Conservation (phyloP, 2,797 vertebrate species). For the Bufotes viridis region DNA sequence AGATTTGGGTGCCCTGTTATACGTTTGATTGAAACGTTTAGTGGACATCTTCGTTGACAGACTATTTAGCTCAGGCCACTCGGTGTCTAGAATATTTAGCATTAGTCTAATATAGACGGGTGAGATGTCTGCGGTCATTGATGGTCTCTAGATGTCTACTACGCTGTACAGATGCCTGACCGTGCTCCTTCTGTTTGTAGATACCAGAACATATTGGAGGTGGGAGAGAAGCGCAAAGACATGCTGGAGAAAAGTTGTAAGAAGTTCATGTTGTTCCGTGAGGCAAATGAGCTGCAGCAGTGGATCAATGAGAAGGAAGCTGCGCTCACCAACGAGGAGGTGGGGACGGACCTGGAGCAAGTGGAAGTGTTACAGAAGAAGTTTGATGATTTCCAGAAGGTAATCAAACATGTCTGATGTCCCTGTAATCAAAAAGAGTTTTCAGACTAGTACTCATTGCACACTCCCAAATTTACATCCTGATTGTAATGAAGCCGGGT, state of each 20-base stretch:
- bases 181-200: slow-evolving; percentile 68
- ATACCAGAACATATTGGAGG: slow-evolving; percentile 89
- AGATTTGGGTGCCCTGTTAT: no score
- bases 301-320: slow-evolving; percentile 98
- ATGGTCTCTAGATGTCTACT: background rate
- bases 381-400: slow-evolving; percentile 99
- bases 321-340: slow-evolving; percentile 90
- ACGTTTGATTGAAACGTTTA: no score
- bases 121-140: background rate
- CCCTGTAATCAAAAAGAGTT: background rate
- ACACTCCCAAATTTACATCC: background rate
- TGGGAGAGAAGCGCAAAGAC: slow-evolving; percentile 95
- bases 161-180: background rate
- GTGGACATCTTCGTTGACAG: background rate
- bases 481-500: background rate
- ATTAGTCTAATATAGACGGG: background rate
- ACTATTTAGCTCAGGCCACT: no score
- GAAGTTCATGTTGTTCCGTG: slow-evolving; percentile 98
- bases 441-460: background rate
- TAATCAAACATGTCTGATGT: slow-evolving; percentile 61
- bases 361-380: slow-evolving; percentile 99
- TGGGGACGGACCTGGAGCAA: slow-evolving; percentile 95
- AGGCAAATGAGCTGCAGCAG: slow-evolving; percentile 95
- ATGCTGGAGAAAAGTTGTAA: slow-evolving; percentile 99
- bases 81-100: background rate